phyloP scores from a whole-genome alignment of 2,113 vertebrate genomes.

The Myotis brandtii region DNA sequence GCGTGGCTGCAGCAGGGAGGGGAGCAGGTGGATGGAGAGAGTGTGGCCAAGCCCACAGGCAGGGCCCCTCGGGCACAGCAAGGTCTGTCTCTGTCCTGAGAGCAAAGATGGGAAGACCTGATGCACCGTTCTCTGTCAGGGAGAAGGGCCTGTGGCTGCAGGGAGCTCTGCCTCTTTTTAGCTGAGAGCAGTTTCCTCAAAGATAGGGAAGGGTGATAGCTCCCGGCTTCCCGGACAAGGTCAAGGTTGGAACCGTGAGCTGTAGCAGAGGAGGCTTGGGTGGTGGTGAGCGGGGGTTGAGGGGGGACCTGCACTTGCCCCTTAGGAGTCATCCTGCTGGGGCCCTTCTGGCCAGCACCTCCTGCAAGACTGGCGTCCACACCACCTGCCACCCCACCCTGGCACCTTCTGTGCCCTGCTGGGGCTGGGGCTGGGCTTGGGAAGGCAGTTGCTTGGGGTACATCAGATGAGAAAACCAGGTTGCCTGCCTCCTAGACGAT shows the following conservation, averaged over 20 bases:
- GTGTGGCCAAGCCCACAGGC: rapidly evolving
- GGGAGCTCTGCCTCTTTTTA: neutral
- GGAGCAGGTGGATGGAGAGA: neutral
- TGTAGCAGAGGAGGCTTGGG: neutral
- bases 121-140: neutral
- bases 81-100: neutral
- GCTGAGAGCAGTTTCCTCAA: neutral
- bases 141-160: neutral
- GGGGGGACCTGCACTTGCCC: rapidly evolving
- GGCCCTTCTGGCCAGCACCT: neutral
- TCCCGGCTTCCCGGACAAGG: neutral
- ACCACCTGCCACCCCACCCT: too few relatives aligned
- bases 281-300: neutral
- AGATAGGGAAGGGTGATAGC: neutral
- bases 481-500: neutral
- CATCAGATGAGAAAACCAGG: neutral
- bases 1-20: neutral
- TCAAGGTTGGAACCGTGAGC: rapidly evolving
- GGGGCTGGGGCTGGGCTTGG: neutral
- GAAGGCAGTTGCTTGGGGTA: neutral
- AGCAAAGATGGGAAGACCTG: neutral
- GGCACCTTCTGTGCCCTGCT: neutral
- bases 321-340: rapidly evolving
- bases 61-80: neutral
- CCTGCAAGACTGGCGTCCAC: rapidly evolving